Evolutionary conservation across 2,797 vertebrate species (phyloP).

Genomic region (Galagoides demidoff): DNA sequence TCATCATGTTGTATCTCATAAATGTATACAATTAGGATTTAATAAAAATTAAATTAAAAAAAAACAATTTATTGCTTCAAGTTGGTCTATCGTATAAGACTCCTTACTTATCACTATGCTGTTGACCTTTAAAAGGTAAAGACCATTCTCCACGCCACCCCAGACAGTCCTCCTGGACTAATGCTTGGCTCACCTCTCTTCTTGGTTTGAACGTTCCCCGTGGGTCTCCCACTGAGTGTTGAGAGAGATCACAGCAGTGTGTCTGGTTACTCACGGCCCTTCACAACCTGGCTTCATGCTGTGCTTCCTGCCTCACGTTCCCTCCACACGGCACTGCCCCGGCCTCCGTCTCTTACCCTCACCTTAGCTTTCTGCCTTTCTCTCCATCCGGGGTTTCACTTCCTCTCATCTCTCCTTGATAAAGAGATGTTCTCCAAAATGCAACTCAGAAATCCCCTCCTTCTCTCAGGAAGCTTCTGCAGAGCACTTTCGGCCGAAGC

Average conservation of each 20-base stretch:
- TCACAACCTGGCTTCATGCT: not conserved
- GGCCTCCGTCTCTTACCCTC: not conserved
- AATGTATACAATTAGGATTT: too few relatives aligned
- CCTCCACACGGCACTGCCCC: not conserved
- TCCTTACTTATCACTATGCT: not conserved
- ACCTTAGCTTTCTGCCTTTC: not conserved
- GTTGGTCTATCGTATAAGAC: conserved; percentile 36
- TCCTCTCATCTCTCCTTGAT: not conserved
- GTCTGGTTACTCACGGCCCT: not conserved
- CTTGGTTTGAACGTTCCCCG: not conserved
- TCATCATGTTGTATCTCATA: too few relatives aligned
- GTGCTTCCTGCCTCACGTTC: not conserved
- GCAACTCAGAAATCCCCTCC: not conserved
- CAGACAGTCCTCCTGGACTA: not conserved
- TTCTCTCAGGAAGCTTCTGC: not conserved
- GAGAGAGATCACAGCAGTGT: not conserved
- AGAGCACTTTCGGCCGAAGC: not conserved
- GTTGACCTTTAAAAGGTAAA: not conserved
- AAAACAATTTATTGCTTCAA: conserved; percentile 18
- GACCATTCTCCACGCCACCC: not conserved
- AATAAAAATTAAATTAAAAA: too few relatives aligned
- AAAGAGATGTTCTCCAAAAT: not conserved
- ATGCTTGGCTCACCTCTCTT: not conserved
- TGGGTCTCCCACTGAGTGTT: not conserved
- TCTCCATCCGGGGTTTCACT: not conserved